These are phyloP conservation scores for Leucophora obtusa DNA, from an alignment of 2,888 invertebrate species.

Conservation along the genomic window DNA sequence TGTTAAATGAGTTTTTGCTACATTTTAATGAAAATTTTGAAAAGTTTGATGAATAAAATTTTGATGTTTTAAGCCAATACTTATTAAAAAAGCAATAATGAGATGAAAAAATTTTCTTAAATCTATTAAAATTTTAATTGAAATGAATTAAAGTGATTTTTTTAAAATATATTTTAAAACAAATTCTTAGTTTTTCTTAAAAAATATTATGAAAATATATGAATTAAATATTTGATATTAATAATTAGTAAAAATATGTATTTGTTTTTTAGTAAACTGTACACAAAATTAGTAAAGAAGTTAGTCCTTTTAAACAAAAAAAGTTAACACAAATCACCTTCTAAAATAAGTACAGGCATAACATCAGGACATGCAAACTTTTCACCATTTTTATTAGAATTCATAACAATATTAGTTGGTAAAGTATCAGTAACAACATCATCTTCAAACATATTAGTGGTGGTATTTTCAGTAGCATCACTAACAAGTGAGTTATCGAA, in stretches of 20 bases:
- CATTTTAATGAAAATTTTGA: conserved; percentile 33
- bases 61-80: conserved; percentile 60
- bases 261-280: conserved; percentile 1
- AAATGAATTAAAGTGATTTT: not conserved
- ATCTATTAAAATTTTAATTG: not conserved
- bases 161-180: not conserved
- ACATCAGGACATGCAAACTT: conserved; percentile 82
- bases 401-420: conserved; percentile 36
- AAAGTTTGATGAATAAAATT: conserved; percentile 50
- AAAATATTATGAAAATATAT: not conserved
- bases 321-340: conserved; percentile 83
- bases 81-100: conserved; percentile 42
- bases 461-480: conserved; percentile 34
- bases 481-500: conserved; percentile 36
- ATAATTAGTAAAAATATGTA: not conserved
- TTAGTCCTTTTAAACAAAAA: conserved; percentile 39
- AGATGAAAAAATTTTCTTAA: not conserved
- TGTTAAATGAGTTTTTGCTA: too few relatives aligned
- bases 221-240: not conserved
- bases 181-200: not conserved
- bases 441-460: conserved; percentile 51
- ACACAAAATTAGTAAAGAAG: conserved; percentile 19
- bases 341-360: conserved; percentile 89
- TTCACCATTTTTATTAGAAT: conserved; percentile 65
- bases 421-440: conserved; percentile 41